Conservation (phyloP, 1,140 invertebrate genomes). For the Platyscapa corneri region DNA sequence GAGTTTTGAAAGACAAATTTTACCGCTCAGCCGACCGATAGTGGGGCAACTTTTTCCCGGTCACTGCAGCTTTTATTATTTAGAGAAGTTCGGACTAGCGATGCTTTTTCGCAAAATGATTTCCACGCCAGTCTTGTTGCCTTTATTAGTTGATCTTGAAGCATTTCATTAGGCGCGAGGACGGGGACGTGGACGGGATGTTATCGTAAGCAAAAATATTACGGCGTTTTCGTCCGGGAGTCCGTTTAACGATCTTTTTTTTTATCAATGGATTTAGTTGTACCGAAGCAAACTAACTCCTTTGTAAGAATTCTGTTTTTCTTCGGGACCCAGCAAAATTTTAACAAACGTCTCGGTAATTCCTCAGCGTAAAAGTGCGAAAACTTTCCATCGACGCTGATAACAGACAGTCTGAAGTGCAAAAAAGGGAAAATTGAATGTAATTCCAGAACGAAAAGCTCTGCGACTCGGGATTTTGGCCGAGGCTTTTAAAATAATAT, state of each 20-base stretch:
- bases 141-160: too few relatives aligned
- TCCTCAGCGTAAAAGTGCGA: neutral
- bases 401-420: neutral
- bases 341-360: neutral
- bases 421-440: neutral
- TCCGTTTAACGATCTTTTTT: too few relatives aligned
- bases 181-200: too few relatives aligned
- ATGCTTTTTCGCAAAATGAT: too few relatives aligned
- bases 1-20: neutral
- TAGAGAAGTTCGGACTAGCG: neutral
- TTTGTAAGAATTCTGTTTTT: neutral
- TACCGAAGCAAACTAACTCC: too few relatives aligned
- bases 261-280: too few relatives aligned
- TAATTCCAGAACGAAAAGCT: neutral
- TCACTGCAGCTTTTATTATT: neutral
- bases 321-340: neutral
- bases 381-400: neutral
- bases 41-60: neutral
- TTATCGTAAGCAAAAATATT: too few relatives aligned
- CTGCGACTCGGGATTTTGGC: neutral
- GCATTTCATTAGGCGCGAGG: too few relatives aligned
- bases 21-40: neutral
- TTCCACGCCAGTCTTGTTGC: too few relatives aligned
- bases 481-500: conserved; percentile 1
- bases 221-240: too few relatives aligned